Evolutionary conservation across 2,888 invertebrate species (phyloP), one percentile per base, ranked within the genome.

Genomic region (Agrenia bidenticulata): DNA sequence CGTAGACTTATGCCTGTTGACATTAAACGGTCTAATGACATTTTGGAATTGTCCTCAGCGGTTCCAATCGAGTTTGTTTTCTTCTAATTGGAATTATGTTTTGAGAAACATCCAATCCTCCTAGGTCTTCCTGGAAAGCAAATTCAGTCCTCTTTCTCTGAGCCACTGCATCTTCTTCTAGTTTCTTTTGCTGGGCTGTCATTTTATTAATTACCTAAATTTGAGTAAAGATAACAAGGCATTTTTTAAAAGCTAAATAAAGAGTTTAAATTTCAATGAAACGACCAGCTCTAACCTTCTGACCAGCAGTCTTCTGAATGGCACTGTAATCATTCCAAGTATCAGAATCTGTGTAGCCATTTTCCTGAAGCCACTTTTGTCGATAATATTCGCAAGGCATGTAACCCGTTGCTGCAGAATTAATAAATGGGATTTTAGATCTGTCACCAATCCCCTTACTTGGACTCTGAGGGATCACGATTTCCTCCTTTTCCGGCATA

Each of bases 121-220:
- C 32, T 15, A n/a, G 7, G n/a, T 55, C 62, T 26, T 55, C 54
- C 0, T 61, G 51, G 9, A 62, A 24, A 27, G 55, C 27, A 45
- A 62, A 62, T 23, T 63, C 57, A 21, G 50, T 56, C 39, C 56
- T 45, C 63, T 63, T 63, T 26, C 58, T 71, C 32, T 53, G 53
- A 37, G 58, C 63, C 21, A 50, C 61, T 1, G 64, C 66, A 26
- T 72, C 73, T 17, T 68, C 73, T 58, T 73, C 73, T 27, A 75
- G 57, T 27, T 63, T 42, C 56, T 74, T 75, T 49, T 74, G 73
- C 55, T 73, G 73, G 2, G 61, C 67, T 0, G 71, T 64, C 11
- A 73, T 62, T 55, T 75, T 73, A 41, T 67, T 67, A 13, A 75
- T 67, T 24, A 75, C 75, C 75, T 75, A 24, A 15, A 56, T 37